Evolutionary conservation across 2,888 invertebrate genomes (phyloP), one percentile per base, ranked within the genome.

Genomic region (Galerucella calmariensis): DNA sequence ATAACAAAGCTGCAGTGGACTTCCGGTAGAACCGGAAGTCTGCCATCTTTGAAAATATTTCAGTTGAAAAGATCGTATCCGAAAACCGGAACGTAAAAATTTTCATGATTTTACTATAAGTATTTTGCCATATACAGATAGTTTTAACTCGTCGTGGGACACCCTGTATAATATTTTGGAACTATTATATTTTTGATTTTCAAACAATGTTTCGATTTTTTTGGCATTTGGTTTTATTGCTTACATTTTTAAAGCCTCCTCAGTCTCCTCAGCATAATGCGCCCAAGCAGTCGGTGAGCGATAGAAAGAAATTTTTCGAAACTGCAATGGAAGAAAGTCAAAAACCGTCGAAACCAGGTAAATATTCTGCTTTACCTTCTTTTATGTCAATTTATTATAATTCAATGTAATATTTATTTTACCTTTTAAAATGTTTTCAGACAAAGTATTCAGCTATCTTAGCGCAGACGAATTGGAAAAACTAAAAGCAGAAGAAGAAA

Each of bases 301-400:
- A 97, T 89, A 95, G 96, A 89, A 96, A 96, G 88, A 95, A 94
- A 86, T 96, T 97, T 89, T 98, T 98, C 88, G 98, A 98, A 89
- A 94, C 94, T 86, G 97, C 97, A 77, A 97, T 98, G 93, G 95
- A 97, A 89, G 95, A 96, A 87, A 94, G 94, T 87, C 93, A 94
- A 82, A 94, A 95, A 88, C 94, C 95, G 78, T 92, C 94, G 82
- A 96, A 95, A 89, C 92, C 94, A 90, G 95, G 95, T 95, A 87
- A 87, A 14, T 9, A 27, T 56, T 14, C 16, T 35, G 4, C 27
- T 35, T 16, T n/a, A 27, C 61, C 14, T 14, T 48, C 4, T 48
- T 48, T 11, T 48, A 14, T 11, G 48, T 14, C 0, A 41, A 41
- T 35, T 35, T 35, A 6, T 46, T 46, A 46, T 46, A 46, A 46